phyloP scores from a whole-genome alignment of 2,888 invertebrate genomes.

The Trichopria drosophilae region DNA sequence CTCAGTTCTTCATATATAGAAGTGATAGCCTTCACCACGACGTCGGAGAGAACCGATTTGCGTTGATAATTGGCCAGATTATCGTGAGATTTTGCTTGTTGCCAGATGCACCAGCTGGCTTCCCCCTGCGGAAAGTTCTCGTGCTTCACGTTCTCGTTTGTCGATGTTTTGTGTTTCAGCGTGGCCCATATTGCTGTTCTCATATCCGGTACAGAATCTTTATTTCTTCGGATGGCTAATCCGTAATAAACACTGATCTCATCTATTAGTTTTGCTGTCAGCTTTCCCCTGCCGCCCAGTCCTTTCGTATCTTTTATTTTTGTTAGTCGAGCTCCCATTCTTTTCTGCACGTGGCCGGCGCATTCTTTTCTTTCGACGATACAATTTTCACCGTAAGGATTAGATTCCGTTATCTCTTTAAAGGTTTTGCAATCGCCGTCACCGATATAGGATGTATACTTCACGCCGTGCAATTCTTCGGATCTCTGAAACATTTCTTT shows the following conservation, averaged over 20 bases:
- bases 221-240: constrained; percentile 38
- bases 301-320: constrained; percentile 21
- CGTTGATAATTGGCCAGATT: constrained; percentile 17
- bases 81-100: constrained; percentile 21
- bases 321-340: constrained; percentile 16
- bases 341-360: no score
- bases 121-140: no score
- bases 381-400: constrained; percentile 14
- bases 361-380: constrained; percentile 20
- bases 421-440: constrained; percentile 24
- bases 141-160: no score
- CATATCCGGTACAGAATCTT: no score
- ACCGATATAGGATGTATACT: constrained; percentile 19
- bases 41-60: constrained; percentile 19
- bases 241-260: constrained; percentile 36
- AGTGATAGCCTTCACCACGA: constrained; percentile 19
- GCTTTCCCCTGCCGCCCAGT: constrained; percentile 26
- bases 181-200: no score
- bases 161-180: no score
- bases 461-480: no score
- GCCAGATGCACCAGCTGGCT: no score
- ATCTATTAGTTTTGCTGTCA: constrained; percentile 26
- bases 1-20: constrained; percentile 28
- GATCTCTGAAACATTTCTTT: constrained; percentile 16
- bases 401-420: constrained; percentile 15